Base-by-base conservation (phyloP, 2,888 invertebrate species). In the Eurytoma californica region DNA sequence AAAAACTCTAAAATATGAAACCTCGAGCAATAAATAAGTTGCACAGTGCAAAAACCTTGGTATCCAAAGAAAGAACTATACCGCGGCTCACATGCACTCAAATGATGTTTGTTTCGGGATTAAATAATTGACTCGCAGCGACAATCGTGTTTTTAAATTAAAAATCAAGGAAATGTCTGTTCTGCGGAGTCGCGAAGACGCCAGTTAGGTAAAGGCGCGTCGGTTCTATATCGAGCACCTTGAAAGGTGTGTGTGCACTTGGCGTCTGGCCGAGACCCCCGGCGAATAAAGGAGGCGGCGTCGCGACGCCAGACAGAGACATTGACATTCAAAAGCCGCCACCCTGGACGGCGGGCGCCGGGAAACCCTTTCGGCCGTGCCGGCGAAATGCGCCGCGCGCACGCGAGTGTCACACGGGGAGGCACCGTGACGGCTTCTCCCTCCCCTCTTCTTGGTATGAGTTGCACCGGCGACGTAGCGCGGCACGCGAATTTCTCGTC, bases 301-400 rank as follows among this genome's bases (percentile, higher is more conserved):
- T 77, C 69, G 75, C 79, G 79, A 72, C 79, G 77, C 61, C 39
- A 83, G 81, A 87, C 88, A 88, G 87, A 88, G 87, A 87, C 87
- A 88, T 88, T 88, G 88, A 88, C 89, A 88, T 88, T 88, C 87
- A 88, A 87, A 89, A 88, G 86, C 80, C 84, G 58, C 77, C 57
- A 79, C 80, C 84, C 83, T 84, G 84, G 39, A 39, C 84, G 80
- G 77, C 83, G 58, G 7, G 82, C 83, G 82, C 84, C 84, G 84
- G 86, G 86, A 82, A 84, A 14, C 30, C 67, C 53, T 39, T 58
- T 24, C 24, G 14, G 24, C 13, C 57, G 30, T 28, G 12, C 51
- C 30, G 67, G 53, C 57, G 18, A 80, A 72, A 76, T 76, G 80
- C 80, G 76, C 67, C 72, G 76, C 72, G 60, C 72, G 60, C 74